Base-by-base conservation (phyloP, 2,113 vertebrate genomes). In the Strigops habroptila region DNA sequence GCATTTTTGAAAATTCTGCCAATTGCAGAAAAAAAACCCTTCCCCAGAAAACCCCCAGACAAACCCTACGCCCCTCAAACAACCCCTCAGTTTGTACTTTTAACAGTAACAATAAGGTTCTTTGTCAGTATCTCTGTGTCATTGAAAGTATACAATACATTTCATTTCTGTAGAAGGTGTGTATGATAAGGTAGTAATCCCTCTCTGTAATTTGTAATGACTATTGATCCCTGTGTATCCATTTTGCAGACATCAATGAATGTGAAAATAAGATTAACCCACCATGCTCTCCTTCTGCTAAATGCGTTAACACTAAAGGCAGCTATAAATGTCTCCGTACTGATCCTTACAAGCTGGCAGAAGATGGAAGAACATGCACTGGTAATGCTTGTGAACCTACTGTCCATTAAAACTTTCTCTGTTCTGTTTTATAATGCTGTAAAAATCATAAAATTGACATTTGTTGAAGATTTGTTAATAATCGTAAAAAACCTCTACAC, bases 211-310 rank as follows among this genome's bases (percentile, higher is more conserved):
- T 88, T 88, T 92, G 3, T 62, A 70, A 76, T 28, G 27, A 21
- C 63, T 86, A 49, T n/a, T 96, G 62, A 82, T 88, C 25, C 18
- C 3, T 73, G 22, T 96, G 33, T 83, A 12, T 82, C 93, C 7
- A 48, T 76, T 86, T 63, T 93, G 17, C 94, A 98, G 98, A 98
- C 33, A 69, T 98, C 8, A 31, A 98, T n/a, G 98, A 98, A 94
- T 98, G 98, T 83, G 78, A 95, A 84, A 97, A 98, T 31, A 21
- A 48, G 27, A 17, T 27, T 35, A 94, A 71, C 27, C 88, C 96
- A 9, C 97, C 97, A n/a, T 98, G 98, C 86, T 97, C 97, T 60
- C 48, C 78, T 23, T 97, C 98, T 27, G 96, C 98, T 33, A 75
- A 41, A 44, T 98, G 98, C 70, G 75, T 88, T 91, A 98, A 98